phyloP scores from a whole-genome alignment of 2,888 invertebrate genomes.

The Anaspis maculata region DNA sequence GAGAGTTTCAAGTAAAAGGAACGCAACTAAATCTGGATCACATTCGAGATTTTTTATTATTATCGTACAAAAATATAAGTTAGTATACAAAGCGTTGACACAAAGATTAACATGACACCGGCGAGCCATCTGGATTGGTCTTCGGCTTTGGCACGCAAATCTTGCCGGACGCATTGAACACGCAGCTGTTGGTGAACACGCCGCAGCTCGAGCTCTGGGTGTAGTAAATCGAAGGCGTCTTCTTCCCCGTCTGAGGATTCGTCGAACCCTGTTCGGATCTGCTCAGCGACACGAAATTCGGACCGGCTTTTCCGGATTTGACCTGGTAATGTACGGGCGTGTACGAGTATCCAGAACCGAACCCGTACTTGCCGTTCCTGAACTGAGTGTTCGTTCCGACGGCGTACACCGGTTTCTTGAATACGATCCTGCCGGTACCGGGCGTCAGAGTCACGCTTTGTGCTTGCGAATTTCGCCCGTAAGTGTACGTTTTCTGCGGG shows the following conservation, averaged over 20 bases:
- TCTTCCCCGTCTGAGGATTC: constrained; percentile 53
- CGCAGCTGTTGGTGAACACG: constrained; percentile 79
- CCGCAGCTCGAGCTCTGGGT: constrained; percentile 83
- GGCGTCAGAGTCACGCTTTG: constrained; percentile 50
- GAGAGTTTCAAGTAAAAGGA: too few species aligned
- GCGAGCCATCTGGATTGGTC: constrained; percentile 65
- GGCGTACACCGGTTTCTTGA: constrained; percentile 33
- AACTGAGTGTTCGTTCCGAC: constrained; percentile 32
- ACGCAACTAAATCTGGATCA: too few species aligned
- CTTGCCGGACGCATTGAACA: constrained; percentile 70
- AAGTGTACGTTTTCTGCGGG: constrained; percentile 48
- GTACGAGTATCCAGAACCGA: constrained; percentile 35
- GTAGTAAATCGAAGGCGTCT: constrained; percentile 71
- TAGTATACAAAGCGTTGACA: too few species aligned
- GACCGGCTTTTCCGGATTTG: constrained; percentile 44
- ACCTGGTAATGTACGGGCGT: constrained; percentile 33
- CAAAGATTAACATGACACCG: constrained; percentile 38
- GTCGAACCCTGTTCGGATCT: constrained; percentile 68
- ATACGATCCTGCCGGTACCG: constrained; percentile 33
- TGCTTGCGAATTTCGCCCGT: constrained; percentile 58
- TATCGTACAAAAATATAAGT: constrained; percentile 1
- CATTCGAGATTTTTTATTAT: too few species aligned
- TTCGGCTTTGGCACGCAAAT: constrained; percentile 75
- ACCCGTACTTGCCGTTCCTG: constrained; percentile 31
- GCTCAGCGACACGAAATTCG: constrained; percentile 68